Evolutionary conservation across 1,140 invertebrate genomes (phyloP).

Genomic region (Euschistus heros): DNA sequence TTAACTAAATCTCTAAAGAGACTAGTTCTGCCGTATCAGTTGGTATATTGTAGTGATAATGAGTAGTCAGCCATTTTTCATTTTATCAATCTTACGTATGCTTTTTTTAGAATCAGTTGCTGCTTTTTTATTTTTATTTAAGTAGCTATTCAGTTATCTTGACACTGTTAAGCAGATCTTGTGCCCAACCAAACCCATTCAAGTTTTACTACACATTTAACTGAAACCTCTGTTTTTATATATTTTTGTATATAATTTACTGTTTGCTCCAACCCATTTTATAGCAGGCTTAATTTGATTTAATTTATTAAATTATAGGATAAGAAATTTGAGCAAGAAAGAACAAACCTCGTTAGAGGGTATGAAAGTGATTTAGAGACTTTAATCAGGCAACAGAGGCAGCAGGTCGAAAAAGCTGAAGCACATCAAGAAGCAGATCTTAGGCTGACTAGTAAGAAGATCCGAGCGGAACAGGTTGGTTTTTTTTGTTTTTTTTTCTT

Average conservation of each 20-base stretch:
- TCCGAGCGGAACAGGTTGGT: constrained; percentile 69
- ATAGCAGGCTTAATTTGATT: background rate
- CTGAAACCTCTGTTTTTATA: background rate
- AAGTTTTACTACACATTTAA: too few relatives aligned
- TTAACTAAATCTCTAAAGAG: too few relatives aligned
- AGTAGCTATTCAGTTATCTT: too few relatives aligned
- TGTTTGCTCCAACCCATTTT: too few relatives aligned
- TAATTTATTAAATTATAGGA: constrained; percentile 38
- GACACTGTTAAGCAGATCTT: too few relatives aligned
- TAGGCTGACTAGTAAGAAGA: constrained; percentile 67
- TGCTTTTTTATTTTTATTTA: too few relatives aligned
- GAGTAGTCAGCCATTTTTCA: too few relatives aligned
- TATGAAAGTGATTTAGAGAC: constrained; percentile 87
- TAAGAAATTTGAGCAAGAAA: constrained; percentile 75
- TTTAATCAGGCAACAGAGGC: constrained; percentile 77
- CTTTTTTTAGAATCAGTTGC: too few relatives aligned
- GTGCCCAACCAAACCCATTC: too few relatives aligned
- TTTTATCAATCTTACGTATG: too few relatives aligned
- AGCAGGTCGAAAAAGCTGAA: constrained; percentile 86
- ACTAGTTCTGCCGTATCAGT: too few relatives aligned
- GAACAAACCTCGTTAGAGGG: constrained; percentile 59
- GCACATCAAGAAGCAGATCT: constrained; percentile 83
- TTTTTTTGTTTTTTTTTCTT: background rate
- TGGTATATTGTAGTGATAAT: too few relatives aligned
- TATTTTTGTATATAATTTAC: background rate